Evolutionary conservation across 2,888 invertebrate genomes (phyloP).

Genomic region (Brassicogethes aeneus): DNA sequence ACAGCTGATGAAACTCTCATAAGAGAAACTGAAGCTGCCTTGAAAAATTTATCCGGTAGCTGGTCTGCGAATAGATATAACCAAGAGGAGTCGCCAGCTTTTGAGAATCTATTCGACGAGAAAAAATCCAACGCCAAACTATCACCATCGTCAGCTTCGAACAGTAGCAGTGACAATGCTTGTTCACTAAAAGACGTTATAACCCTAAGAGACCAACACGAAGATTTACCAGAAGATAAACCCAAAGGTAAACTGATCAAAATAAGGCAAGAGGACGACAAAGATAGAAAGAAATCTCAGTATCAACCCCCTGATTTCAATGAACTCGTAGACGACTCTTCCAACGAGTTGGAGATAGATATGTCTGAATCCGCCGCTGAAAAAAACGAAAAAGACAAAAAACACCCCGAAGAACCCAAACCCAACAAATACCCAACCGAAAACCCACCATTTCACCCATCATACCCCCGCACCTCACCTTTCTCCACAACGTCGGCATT

Average conservation of each 20-base stretch:
- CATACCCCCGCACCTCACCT: slow-evolving; percentile 20
- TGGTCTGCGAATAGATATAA: slow-evolving; percentile 67
- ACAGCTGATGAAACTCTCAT: slow-evolving; percentile 73
- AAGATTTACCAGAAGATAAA: slow-evolving; percentile 24
- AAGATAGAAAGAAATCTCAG: slow-evolving; percentile 39
- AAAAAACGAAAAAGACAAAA: slow-evolving; percentile 49
- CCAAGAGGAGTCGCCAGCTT: slow-evolving; percentile 70
- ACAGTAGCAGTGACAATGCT: slow-evolving; percentile 47
- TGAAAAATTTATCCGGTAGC: slow-evolving; percentile 79
- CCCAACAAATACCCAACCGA: slow-evolving; percentile 26
- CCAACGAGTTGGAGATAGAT: slow-evolving; percentile 70
- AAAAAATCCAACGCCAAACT: slow-evolving; percentile 58
- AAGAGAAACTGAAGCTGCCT: slow-evolving; percentile 78
- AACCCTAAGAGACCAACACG: slow-evolving; percentile 40
- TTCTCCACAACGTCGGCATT: slow-evolving; percentile 73
- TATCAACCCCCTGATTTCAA: slow-evolving; percentile 69
- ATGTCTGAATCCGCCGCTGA: slow-evolving; percentile 65
- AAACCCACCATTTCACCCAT: slow-evolving; percentile 46
- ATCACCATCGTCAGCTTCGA: slow-evolving; percentile 57
- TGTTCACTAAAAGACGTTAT: slow-evolving; percentile 60
- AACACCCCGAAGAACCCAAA: slow-evolving; percentile 10
- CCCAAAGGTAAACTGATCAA: slow-evolving; percentile 21
- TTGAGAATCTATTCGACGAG: slow-evolving; percentile 78
- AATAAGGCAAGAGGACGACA: slow-evolving; percentile 28
- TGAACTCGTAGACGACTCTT: slow-evolving; percentile 67